Evolutionary conservation across 2,113 vertebrate genomes (phyloP).

Genomic region (Arvicanthis niloticus): DNA sequence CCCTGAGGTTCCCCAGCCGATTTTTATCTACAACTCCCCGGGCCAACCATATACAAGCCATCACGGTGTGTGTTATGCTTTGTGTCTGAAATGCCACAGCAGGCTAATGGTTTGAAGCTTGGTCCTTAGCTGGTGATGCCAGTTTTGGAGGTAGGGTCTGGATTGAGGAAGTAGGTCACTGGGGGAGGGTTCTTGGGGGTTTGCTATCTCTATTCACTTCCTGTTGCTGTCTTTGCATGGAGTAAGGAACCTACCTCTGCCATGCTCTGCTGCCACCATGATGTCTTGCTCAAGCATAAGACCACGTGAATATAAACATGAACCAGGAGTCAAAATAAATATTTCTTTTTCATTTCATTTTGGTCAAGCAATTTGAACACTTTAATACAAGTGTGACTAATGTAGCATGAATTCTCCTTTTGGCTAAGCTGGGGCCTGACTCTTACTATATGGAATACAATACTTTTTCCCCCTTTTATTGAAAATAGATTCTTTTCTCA

Average conservation of each 20-base stretch:
- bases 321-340: background rate
- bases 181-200: background rate
- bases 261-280: background rate
- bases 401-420: background rate
- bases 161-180: background rate
- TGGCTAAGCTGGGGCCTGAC: background rate
- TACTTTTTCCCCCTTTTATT: background rate
- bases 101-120: background rate
- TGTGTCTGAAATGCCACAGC: background rate
- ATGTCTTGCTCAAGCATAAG: background rate
- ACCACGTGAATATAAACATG: background rate
- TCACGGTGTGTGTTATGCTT: background rate
- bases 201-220: background rate
- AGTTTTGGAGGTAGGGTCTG: background rate
- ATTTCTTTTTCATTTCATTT: background rate
- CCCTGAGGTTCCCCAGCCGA: too few species aligned
- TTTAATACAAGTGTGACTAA: background rate
- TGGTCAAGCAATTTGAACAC: background rate
- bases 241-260: background rate
- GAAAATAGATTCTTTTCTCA: background rate
- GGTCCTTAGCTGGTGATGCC: background rate
- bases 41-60: too few species aligned
- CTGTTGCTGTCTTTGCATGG: background rate
- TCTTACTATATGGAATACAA: background rate
- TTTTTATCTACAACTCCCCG: too few species aligned